Percentiles rank a stretch among this genome's conserved stretches.
Evolutionary conservation across 2,113 vertebrate species (phyloP).

Genomic region (Pseudopodoces humilis): DNA sequence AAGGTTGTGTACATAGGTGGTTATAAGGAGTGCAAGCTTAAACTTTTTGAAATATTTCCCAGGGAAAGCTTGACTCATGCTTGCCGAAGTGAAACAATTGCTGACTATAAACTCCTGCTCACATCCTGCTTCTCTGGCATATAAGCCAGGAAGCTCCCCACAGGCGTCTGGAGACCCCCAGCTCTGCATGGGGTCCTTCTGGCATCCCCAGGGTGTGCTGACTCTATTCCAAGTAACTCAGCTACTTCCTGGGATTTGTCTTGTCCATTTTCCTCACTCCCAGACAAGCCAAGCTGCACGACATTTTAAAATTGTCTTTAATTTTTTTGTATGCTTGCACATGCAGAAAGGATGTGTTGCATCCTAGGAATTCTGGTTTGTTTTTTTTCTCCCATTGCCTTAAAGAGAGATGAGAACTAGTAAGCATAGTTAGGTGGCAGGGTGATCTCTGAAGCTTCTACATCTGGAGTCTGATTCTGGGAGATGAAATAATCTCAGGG

Average conservation of each 20-base stretch:
- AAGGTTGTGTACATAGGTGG: neutral
- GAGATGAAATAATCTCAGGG: neutral
- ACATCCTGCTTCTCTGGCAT: neutral
- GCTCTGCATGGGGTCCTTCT: neutral
- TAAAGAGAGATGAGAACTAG: neutral
- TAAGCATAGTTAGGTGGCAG: neutral
- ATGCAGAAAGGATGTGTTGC: neutral
- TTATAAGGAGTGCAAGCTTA: neutral
- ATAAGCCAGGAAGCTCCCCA: neutral
- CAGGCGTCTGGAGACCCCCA: fast-evolving
- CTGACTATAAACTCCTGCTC: neutral
- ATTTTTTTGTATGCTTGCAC: neutral
- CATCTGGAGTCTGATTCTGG: neutral
- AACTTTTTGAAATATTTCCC: neutral
- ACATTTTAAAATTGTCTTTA: neutral
- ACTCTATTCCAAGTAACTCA: neutral
- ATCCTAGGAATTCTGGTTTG: neutral
- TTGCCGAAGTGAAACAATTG: neutral
- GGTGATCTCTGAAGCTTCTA: neutral
- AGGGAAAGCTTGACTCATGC: neutral
- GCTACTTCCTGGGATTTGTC: neutral
- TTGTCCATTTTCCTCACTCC: neutral
- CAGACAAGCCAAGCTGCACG: fast-evolving
- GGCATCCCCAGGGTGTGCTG: too few relatives aligned
- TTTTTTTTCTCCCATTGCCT: neutral